phyloP scores from a whole-genome alignment of 2,797 vertebrate species.

The Momotus momota region DNA sequence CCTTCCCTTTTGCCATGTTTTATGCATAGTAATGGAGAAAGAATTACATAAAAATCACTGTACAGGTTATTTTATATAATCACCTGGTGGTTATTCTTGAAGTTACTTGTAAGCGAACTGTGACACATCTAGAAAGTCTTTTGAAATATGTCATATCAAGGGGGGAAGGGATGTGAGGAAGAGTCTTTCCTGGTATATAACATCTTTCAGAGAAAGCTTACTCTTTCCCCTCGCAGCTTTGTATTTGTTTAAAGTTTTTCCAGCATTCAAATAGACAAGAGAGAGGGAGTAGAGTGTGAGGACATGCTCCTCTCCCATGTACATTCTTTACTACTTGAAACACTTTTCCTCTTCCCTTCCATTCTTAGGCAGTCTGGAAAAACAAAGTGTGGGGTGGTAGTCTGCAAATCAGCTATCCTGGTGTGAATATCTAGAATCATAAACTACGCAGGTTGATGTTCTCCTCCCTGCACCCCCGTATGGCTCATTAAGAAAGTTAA shows the following conservation, averaged over 20 bases:
- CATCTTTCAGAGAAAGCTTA: neutral
- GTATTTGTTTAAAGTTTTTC: constrained; percentile 4
- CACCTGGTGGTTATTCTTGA: constrained; percentile 55
- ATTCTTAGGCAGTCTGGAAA: neutral
- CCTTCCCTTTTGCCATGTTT: constrained; percentile 35
- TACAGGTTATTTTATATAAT: constrained; percentile 48
- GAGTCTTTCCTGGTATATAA: neutral
- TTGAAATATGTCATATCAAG: constrained; percentile 34
- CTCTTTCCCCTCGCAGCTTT: neutral
- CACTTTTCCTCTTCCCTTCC: neutral
- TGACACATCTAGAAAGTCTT: constrained; percentile 42
- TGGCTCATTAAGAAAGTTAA: neutral
- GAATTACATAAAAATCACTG: constrained; percentile 48
- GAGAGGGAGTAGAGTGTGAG: neutral
- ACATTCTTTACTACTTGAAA: neutral
- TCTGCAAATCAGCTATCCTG: neutral
- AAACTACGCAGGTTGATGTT: neutral
- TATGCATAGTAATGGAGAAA: constrained; percentile 31
- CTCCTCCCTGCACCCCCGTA: neutral
- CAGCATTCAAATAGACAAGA: neutral
- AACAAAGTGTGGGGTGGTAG: neutral
- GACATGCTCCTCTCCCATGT: neutral
- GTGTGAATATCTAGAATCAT: neutral
- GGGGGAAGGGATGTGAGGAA: neutral
- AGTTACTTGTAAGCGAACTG: constrained; percentile 26